Base-by-base conservation (phyloP, 2,797 vertebrate genomes). In the Synanceia verrucosa region DNA sequence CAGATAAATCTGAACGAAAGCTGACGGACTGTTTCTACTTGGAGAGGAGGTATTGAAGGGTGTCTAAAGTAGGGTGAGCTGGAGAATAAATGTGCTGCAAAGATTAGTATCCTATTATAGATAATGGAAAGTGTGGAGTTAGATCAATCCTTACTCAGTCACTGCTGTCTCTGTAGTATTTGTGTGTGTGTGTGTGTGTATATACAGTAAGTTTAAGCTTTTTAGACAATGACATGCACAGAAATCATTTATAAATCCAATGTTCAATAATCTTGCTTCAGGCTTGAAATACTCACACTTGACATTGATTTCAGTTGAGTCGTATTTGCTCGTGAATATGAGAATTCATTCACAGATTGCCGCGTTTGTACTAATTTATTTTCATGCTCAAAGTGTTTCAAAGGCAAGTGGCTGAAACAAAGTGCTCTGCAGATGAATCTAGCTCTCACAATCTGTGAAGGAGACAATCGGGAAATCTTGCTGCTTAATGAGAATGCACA, bases 401-500 rank as follows among this genome's bases (percentile, higher is more conserved):
- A 18, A 53, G 58, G 36, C 62, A 36, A n/a, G 64, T 18, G 24
- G 19, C 48, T 51, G 70, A 50, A 83, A 67, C 55, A 5, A 57
- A 63, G 47, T 36, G 37, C 18, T 70, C 52, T 56, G 39, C 39
- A 18, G 60, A 43, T 65, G 50, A 51, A 18, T 36, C 8, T 11
- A 31, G 31, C 23, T 57, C 53, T 48, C 61, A 2, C 31, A 31
- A 50, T 26, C 44, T 43, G 34, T 4, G 21, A 39, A 31, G 10
- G 16, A 2, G 16, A 55, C 4, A 0, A 10, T 9, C 8, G 18
- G n/a, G 6, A 59, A 71, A 44, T 53, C 44, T 56, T 19, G 52
- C 55, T 24, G 39, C 57, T 67, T 71, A 66, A 72, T 24, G 62
- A 67, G 43, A 47, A 31, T 9, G 18, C 29, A 73, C 60, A 70